phyloP scores from a whole-genome alignment of 2,888 invertebrate genomes.

The Leptinotarsa juncta region DNA sequence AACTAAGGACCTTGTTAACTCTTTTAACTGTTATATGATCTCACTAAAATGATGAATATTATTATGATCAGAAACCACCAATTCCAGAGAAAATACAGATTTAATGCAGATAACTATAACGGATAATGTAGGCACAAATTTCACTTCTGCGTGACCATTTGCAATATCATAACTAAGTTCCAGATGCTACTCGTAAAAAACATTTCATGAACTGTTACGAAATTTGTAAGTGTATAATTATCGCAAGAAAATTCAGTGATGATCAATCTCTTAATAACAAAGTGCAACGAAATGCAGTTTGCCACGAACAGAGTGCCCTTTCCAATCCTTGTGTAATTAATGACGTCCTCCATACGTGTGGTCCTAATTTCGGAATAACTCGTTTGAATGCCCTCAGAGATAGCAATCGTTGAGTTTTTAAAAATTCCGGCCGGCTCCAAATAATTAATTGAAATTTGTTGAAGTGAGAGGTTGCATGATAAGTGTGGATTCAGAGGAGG shows the following conservation, averaged over 20 bases:
- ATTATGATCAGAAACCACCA: no score
- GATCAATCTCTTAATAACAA: not conserved
- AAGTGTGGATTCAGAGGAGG: no score
- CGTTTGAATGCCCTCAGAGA: not conserved
- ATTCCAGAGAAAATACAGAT: no score
- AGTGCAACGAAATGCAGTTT: not conserved
- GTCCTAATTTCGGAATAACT: conserved; percentile 1
- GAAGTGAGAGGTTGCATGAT: not conserved
- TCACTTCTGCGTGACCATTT: not conserved
- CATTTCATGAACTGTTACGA: not conserved
- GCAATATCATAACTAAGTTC: not conserved
- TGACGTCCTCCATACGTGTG: conserved; percentile 6
- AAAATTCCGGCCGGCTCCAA: not conserved
- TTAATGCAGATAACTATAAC: not conserved
- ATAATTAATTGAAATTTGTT: conserved; percentile 8
- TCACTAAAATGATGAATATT: no score
- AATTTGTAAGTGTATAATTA: not conserved
- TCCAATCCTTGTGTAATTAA: not conserved
- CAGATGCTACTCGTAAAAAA: conserved; percentile 1
- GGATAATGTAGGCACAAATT: not conserved
- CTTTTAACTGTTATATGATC: no score
- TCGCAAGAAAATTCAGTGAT: not conserved
- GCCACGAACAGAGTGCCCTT: not conserved
- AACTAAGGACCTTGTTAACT: no score
- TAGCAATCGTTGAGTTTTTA: not conserved